A percentile compares a stretch with the other conserved stretches of the same genome.
These are phyloP conservation scores for Neoascia interrupta DNA, from an alignment of 2,888 invertebrate species.

Conservation along the genomic window DNA sequence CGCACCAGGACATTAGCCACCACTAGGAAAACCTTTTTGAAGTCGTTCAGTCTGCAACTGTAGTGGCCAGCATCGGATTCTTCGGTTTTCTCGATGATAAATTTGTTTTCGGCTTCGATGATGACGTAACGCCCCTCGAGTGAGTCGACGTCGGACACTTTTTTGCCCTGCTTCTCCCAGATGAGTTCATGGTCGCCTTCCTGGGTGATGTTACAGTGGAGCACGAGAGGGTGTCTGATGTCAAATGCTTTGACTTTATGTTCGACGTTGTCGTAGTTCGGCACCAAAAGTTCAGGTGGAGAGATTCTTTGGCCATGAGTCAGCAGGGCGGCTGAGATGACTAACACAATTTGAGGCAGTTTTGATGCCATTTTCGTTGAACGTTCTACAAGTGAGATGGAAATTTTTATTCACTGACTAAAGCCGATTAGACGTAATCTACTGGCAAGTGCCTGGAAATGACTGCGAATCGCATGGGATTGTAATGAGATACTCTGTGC, in stretches of 20 bases:
- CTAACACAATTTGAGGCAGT: neutral
- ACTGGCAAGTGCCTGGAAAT: neutral
- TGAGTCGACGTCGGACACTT: constrained; percentile 73
- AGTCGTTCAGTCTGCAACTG: constrained; percentile 80
- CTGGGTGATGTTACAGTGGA: constrained; percentile 72
- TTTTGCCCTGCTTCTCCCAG: constrained; percentile 79
- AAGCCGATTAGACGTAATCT: constrained; percentile 12
- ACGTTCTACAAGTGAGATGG: neutral
- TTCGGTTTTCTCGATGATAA: constrained; percentile 78
- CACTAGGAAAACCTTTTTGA: constrained; percentile 72
- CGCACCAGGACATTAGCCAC: constrained; percentile 81
- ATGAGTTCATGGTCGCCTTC: constrained; percentile 20
- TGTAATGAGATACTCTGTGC: constrained; percentile 5
- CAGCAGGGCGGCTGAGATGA: neutral
- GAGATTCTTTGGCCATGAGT: constrained; percentile 25
- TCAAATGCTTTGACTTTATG: constrained; percentile 69
- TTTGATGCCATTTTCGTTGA: constrained; percentile 16
- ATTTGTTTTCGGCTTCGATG: constrained; percentile 74
- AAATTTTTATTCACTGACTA: neutral
- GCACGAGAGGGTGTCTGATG: constrained; percentile 70
- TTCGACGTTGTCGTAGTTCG: constrained; percentile 63
- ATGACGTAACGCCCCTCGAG: constrained; percentile 77
- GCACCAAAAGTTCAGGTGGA: constrained; percentile 38
- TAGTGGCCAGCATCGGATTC: constrained; percentile 84
- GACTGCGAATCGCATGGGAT: constrained; percentile 23